Conservation (phyloP, 2,113 vertebrate genomes). For the Lagenorhynchus albirostris region DNA sequence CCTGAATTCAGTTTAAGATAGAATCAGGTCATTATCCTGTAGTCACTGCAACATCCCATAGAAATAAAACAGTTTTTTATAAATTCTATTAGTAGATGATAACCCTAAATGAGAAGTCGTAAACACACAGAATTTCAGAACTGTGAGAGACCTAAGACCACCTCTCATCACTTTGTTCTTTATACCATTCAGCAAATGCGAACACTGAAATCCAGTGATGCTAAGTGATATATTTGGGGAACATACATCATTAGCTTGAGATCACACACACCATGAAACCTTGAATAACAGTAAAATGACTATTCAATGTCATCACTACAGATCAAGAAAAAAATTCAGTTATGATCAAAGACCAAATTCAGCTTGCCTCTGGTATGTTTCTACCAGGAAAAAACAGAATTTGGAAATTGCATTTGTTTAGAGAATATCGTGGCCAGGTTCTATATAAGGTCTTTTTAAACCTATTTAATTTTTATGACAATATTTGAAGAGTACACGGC, state of each 20-base stretch:
- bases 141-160: neutral
- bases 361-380: neutral
- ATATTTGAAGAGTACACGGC: neutral
- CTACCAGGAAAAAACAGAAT: neutral
- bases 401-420: neutral
- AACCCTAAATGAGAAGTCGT: neutral
- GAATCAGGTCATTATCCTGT: neutral
- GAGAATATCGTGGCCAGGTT: neutral
- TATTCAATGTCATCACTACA: neutral
- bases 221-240: neutral
- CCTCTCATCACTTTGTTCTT: too few relatives aligned
- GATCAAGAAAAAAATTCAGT: neutral
- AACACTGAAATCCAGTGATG: neutral
- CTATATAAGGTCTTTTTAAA: neutral
- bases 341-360: neutral
- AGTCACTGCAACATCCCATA: neutral
- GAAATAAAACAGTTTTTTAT: neutral
- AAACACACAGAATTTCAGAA: neutral
- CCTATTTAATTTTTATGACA: neutral
- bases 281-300: neutral
- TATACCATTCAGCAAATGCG: neutral
- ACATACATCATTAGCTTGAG: neutral
- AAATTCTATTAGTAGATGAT: neutral
- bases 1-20: neutral
- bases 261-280: neutral